Conservation (phyloP, 2,888 invertebrate species). For the Volucella inflata region DNA sequence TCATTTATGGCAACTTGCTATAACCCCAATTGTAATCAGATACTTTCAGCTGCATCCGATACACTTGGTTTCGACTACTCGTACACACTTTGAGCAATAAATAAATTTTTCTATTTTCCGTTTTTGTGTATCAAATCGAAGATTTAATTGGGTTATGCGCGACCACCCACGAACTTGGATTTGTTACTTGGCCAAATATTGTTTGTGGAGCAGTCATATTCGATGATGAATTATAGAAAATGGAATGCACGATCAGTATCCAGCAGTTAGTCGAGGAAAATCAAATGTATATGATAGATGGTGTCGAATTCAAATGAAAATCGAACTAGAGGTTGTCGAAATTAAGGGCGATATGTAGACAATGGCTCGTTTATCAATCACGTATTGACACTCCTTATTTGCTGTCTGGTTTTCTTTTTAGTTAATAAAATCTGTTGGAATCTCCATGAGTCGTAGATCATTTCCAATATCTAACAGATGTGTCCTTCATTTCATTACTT, state of each 20-base stretch:
- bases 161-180: constrained; percentile 34
- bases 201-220: background rate
- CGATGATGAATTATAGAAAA: constrained; percentile 5
- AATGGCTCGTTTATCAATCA: constrained; percentile 14
- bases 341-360: background rate
- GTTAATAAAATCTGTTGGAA: background rate
- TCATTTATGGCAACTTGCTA: constrained; percentile 67
- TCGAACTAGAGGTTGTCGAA: background rate
- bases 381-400: background rate
- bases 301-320: background rate
- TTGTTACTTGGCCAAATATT: constrained; percentile 19
- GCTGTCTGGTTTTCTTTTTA: background rate
- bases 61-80: no score
- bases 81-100: no score
- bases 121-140: background rate
- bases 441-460: background rate
- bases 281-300: no score
- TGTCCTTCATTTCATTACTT: constrained; percentile 33
- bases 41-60: no score
- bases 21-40: background rate
- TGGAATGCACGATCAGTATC: background rate
- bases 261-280: background rate
- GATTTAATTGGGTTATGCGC: constrained; percentile 21
- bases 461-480: constrained; percentile 12
- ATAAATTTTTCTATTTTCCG: background rate